Conservation (phyloP, 2,113 vertebrate genomes). For the Lethenteron camtschaticum region DNA sequence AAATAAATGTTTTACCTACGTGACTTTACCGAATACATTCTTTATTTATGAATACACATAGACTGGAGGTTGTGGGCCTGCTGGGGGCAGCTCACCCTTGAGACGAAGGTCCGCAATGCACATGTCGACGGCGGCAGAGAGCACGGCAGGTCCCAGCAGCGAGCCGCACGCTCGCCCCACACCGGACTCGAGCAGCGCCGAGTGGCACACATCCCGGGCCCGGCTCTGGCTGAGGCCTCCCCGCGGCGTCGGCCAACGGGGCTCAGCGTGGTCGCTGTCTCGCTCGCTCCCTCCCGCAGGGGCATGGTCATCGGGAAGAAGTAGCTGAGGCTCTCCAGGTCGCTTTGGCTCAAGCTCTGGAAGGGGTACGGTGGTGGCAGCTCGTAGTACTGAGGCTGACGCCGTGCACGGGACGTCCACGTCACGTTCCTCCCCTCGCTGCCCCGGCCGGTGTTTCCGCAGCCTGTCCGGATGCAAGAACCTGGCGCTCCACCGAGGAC, state of each 20-base stretch:
- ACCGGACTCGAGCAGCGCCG: constrained; percentile 27
- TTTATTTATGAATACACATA: no score
- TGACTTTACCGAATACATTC: no score
- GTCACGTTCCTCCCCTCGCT: no score
- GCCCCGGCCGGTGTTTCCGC: no score
- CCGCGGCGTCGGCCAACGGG: constrained; percentile 30
- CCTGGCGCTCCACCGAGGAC: no score
- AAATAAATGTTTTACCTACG: no score
- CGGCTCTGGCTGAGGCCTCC: constrained; percentile 31
- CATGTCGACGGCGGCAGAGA: constrained; percentile 31
- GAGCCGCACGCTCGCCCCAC: constrained; percentile 24
- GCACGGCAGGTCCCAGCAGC: constrained; percentile 25
- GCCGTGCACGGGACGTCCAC: no score
- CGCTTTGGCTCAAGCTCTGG: constrained; percentile 16
- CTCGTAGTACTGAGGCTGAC: constrained; percentile 11
- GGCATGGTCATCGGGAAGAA: constrained; percentile 44
- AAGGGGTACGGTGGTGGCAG: constrained; percentile 17
- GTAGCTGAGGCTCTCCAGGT: constrained; percentile 27
- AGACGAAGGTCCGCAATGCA: constrained; percentile 40
- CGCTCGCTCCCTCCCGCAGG: constrained; percentile 13
- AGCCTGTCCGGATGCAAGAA: no score
- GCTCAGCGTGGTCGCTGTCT: constrained; percentile 5
- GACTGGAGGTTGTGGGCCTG: no score
- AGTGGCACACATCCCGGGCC: constrained; percentile 28
- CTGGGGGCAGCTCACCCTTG: constrained; percentile 16